Conservation (phyloP, 2,113 vertebrate species). For the Oryzias javanicus region DNA sequence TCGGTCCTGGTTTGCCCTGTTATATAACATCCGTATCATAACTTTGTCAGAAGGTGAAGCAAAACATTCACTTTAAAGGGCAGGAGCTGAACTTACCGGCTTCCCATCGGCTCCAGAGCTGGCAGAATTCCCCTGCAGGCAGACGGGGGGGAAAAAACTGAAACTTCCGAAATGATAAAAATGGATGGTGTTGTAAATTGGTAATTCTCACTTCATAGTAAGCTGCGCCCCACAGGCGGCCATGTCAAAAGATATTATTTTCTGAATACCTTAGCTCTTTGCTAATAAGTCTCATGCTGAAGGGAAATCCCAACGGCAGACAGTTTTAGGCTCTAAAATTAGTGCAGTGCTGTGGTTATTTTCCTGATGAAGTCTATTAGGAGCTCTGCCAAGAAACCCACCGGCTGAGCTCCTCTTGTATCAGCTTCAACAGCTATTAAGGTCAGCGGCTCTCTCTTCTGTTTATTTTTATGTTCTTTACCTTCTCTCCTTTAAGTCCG, state of each 20-base stretch:
- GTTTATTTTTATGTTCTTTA: slow-evolving; percentile 45
- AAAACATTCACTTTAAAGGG: slow-evolving; percentile 4
- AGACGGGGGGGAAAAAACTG: slow-evolving; percentile 12
- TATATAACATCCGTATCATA: slow-evolving; percentile 5
- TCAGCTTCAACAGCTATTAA: slow-evolving; percentile 34
- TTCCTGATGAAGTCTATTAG: slow-evolving; percentile 48
- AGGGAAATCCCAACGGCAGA: slow-evolving; percentile 38
- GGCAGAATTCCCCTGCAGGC: slow-evolving; percentile 80
- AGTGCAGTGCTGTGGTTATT: slow-evolving; percentile 45
- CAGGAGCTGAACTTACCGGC: slow-evolving; percentile 73
- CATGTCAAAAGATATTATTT: slow-evolving; percentile 33
- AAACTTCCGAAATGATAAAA: slow-evolving; percentile 43
- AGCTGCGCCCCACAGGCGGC: slow-evolving; percentile 31
- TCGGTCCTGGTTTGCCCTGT: slow-evolving; percentile 75
- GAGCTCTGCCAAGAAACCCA: slow-evolving; percentile 24
- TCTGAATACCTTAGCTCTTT: slow-evolving; percentile 40
- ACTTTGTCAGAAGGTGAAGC: not conserved
- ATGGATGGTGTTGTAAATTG: slow-evolving; percentile 44
- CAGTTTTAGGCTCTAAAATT: slow-evolving; percentile 52
- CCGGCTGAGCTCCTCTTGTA: slow-evolving; percentile 29
- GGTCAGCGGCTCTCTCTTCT: slow-evolving; percentile 30
- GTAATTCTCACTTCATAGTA: slow-evolving; percentile 41
- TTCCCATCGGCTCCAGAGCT: slow-evolving; percentile 78
- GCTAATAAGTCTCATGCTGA: slow-evolving; percentile 49
- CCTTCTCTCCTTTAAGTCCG: slow-evolving; percentile 71